Base-by-base conservation (phyloP, 2,113 vertebrate species). In the Eubucco bourcierii region DNA sequence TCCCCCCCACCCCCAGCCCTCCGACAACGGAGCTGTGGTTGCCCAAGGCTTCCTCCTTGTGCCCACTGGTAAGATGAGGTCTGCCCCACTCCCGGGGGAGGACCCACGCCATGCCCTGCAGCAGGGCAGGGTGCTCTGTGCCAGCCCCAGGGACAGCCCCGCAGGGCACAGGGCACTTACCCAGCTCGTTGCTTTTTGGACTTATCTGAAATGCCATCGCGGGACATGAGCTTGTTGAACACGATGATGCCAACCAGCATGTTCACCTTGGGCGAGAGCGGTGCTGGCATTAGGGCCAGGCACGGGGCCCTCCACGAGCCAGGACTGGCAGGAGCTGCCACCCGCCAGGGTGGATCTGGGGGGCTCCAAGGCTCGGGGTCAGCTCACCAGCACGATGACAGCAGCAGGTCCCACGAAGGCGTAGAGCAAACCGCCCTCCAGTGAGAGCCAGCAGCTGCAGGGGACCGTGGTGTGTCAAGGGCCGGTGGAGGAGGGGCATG, bases 101-200 rank as follows among this genome's bases (percentile, higher is more conserved):
- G 4, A 17, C 47, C 87, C 52, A 0, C 6, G 81, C 84, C 50
- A 8, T 55, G 83, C 73, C 95, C 92, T 55, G 18, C 37, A 33
- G 28, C 60, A 39, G 41, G 65, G 61, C 80, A 34, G 63, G 68
- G 90, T 4, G 64, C 29, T 18, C 41, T 12, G 9, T 2, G 29
- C 16, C 17, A 1, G 60, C 80, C 87, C 47, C 53, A 2, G 41
- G 55, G 78, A 77, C 66, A 34, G 46, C 65, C 79, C 74, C 29
- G 0, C 0, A 6, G 80, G 90, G 65, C 5, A 1, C 89, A 55
- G 89, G 84, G 74, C 87, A 98, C 99, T 99, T 97, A 99, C 99
- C 99, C 99, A 10, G 99, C 99, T 97, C 99, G 98, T 96, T 99
- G 99, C 98, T 99, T 99, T 98, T 99, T 99, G 88, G 99, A 99